These are phyloP conservation scores for Phaethon lepturus DNA, from an alignment of 2,113 vertebrate species.

Conservation along the genomic window DNA sequence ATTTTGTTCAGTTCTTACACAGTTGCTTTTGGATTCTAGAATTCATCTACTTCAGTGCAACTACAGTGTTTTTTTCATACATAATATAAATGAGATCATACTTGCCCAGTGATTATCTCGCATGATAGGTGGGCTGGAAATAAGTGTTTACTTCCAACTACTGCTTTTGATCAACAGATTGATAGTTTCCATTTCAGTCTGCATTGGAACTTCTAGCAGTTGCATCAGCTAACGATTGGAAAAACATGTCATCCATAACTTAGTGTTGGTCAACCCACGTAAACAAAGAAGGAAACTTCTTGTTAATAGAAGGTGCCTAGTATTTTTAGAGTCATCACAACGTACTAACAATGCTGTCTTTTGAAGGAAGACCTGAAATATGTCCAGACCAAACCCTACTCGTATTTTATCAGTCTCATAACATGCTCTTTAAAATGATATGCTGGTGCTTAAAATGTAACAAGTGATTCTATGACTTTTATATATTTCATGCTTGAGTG, in stretches of 20 bases:
- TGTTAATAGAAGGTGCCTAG: neutral
- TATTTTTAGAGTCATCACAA: neutral
- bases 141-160: neutral
- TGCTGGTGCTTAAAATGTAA: neutral
- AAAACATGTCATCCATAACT: neutral
- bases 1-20: neutral
- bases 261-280: neutral
- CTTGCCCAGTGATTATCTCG: neutral
- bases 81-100: neutral
- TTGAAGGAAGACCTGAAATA: neutral
- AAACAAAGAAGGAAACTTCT: neutral
- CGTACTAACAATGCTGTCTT: neutral
- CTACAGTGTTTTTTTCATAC: neutral
- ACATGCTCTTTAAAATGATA: neutral
- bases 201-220: neutral
- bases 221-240: neutral
- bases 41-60: neutral
- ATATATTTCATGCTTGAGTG: neutral
- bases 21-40: neutral
- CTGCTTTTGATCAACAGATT: neutral
- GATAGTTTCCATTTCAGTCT: neutral
- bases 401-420: neutral
- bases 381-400: neutral
- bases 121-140: neutral
- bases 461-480: neutral